Conservation (phyloP, 2,113 vertebrate genomes). For the Erythrocercus mccallii region DNA sequence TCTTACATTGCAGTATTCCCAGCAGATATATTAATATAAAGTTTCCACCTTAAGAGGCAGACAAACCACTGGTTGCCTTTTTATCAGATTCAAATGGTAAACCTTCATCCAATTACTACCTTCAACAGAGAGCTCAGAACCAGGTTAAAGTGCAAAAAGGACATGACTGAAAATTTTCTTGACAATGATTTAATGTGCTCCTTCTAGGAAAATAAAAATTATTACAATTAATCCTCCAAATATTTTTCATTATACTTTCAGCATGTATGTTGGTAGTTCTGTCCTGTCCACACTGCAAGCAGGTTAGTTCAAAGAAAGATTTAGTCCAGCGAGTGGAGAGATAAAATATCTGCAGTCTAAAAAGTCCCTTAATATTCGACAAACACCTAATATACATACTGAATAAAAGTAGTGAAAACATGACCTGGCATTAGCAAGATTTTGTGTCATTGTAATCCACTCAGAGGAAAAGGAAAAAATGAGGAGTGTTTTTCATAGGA, state of each 20-base stretch:
- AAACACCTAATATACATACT: not conserved
- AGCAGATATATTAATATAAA: not conserved
- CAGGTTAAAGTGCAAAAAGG: not conserved
- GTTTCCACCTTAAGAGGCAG: not conserved
- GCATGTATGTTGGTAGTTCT: fast-evolving
- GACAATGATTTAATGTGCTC: not conserved
- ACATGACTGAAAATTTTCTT: not conserved
- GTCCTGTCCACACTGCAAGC: not conserved
- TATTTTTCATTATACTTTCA: not conserved
- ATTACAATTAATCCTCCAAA: not conserved
- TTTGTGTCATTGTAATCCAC: not conserved
- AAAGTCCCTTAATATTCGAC: not conserved
- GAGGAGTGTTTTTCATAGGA: not conserved
- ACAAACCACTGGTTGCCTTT: not conserved
- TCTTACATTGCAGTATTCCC: not conserved
- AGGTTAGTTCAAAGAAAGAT: not conserved
- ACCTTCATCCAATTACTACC: not conserved
- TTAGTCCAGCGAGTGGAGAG: not conserved
- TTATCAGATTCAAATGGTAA: not conserved
- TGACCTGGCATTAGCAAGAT: not conserved
- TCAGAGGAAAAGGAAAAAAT: not conserved
- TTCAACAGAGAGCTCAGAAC: not conserved
- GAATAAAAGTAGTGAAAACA: not conserved
- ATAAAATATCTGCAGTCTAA: not conserved
- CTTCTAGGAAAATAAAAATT: not conserved